phyloP scores from a whole-genome alignment of 2,113 vertebrate genomes.

The Coptodon bakossiorum region DNA sequence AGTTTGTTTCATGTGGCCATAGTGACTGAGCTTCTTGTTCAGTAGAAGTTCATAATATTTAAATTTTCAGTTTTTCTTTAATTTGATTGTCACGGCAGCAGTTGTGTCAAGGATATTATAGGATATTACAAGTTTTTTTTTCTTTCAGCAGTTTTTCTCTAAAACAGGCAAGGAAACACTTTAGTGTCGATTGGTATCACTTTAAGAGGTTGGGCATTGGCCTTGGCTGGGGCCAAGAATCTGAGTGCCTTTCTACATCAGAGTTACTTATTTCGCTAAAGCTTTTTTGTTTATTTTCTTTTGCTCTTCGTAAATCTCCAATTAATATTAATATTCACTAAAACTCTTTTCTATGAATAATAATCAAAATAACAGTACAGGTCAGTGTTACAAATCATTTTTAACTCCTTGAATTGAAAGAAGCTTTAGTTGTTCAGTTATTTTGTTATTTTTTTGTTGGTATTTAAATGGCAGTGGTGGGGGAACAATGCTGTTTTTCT shows the following conservation, averaged over 20 bases:
- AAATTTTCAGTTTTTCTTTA: rapidly evolving
- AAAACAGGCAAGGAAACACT: not conserved
- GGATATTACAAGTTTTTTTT: not conserved
- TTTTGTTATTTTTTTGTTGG: not conserved
- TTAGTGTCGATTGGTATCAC: not conserved
- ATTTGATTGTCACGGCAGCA: not conserved
- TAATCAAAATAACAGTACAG: not conserved
- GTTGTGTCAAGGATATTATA: not conserved
- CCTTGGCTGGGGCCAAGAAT: not conserved
- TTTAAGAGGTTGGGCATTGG: not conserved
- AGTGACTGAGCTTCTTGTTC: not conserved
- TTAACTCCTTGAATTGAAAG: not conserved
- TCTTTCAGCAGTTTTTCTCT: not conserved
- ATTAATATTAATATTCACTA: not conserved
- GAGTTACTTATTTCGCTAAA: rapidly evolving
- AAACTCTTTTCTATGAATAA: not conserved
- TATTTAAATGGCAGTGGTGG: not conserved
- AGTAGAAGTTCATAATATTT: not conserved
- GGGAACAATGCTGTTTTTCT: not conserved
- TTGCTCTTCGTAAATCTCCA: not conserved
- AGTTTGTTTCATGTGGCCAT: not conserved
- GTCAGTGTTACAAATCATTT: not conserved
- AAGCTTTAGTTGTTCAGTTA: not conserved
- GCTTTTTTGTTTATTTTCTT: not conserved
- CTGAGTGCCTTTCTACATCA: not conserved